Percentiles rank a stretch among this genome's conserved stretches.
These are phyloP conservation scores for Diabrotica balteata DNA, from an alignment of 2,888 invertebrate species.

Conservation along the genomic window DNA sequence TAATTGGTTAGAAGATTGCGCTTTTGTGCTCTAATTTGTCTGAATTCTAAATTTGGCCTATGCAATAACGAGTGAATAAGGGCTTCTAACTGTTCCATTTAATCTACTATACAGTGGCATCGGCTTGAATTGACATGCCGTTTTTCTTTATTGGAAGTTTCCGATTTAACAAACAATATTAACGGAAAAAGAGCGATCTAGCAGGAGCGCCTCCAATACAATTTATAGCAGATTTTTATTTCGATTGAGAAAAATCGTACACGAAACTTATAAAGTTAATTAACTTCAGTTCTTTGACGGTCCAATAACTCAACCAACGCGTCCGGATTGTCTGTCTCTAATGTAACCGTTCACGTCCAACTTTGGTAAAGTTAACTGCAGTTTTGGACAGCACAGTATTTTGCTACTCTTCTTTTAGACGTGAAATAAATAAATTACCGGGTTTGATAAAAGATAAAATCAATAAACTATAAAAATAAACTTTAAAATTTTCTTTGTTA, in stretches of 20 bases:
- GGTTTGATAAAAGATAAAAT: no score
- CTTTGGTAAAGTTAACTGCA: no score
- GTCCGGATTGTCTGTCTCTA: no score
- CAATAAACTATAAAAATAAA: no score
- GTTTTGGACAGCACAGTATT: no score
- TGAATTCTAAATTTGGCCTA: conserved; percentile 52
- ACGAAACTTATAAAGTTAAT: not conserved
- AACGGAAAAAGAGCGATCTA: conserved; percentile 21
- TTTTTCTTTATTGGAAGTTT: conserved; percentile 36
- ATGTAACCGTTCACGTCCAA: no score
- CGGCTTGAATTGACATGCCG: conserved; percentile 32
- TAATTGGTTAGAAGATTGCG: conserved; percentile 55
- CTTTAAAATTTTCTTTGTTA: no score
- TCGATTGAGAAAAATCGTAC: not conserved
- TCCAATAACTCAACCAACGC: no score
- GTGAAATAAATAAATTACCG: no score
- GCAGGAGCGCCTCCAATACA: conserved; percentile 1
- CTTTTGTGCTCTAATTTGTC: conserved; percentile 55
- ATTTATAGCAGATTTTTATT: conserved; percentile 7
- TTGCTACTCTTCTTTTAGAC: no score
- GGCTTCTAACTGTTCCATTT: conserved; percentile 49
- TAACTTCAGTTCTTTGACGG: not conserved
- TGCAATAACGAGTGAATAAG: conserved; percentile 52
- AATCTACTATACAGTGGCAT: conserved; percentile 35
- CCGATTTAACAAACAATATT: conserved; percentile 36